phyloP scores from a whole-genome alignment of 2,888 invertebrate species.

The Agrochola litura region DNA sequence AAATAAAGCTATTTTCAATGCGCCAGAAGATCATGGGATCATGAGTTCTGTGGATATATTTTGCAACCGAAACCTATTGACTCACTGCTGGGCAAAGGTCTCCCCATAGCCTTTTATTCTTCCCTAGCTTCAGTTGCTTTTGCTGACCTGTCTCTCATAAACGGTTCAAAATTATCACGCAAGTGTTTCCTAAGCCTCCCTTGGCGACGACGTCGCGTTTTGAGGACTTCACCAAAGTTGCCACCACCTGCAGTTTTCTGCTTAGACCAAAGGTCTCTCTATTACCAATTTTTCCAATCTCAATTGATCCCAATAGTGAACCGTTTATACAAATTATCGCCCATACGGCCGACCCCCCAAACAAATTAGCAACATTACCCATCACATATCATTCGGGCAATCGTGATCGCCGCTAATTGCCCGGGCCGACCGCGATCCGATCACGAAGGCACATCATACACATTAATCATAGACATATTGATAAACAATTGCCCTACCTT shows the following conservation, averaged over 20 bases:
- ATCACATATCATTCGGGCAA: conserved; percentile 85
- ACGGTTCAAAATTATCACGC: not conserved
- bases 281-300: conserved; percentile 3
- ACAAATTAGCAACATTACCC: conserved; percentile 83
- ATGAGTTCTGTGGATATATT: no score
- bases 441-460: conserved; percentile 84
- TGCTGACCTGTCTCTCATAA: no score
- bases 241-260: not conserved
- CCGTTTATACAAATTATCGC: conserved; percentile 57
- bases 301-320: conserved; percentile 41
- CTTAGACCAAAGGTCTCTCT: not conserved
- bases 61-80: fast-evolving
- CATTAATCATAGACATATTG: conserved; percentile 89
- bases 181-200: no score
- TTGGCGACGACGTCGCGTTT: no score
- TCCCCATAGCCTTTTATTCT: not conserved
- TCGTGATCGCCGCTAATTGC: conserved; percentile 89
- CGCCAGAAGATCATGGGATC: no score
- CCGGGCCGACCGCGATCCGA: conserved; percentile 76
- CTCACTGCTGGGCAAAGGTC: not conserved
- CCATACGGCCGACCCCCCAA: conserved; percentile 65
- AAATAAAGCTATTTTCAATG: no score
- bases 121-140: not conserved
- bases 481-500: conserved; percentile 90
- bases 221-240: not conserved